These are phyloP conservation scores for Harpegnathos saltator DNA, from an alignment of 1,140 invertebrate genomes.

Conservation along the genomic window DNA sequence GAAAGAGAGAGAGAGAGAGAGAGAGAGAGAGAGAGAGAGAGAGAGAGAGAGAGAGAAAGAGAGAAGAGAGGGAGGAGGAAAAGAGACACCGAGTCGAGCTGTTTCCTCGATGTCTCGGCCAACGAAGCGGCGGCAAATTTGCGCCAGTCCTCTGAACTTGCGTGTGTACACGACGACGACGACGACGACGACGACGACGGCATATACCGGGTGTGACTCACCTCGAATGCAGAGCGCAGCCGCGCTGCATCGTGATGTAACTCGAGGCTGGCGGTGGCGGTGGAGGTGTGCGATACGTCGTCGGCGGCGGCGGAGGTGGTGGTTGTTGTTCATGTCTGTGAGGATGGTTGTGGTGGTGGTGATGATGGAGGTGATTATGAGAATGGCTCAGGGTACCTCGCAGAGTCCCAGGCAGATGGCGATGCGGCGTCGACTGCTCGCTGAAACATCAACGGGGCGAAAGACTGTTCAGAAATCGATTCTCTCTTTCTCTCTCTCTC, in stretches of 20 bases:
- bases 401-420: constrained; percentile 77
- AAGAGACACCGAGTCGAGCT: not conserved
- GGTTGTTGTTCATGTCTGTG: constrained; percentile 71
- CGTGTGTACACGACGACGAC: not conserved
- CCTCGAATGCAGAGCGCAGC: constrained; percentile 79
- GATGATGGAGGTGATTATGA: constrained; percentile 61
- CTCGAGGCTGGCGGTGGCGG: constrained; percentile 72
- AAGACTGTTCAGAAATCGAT: constrained; percentile 20
- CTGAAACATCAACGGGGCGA: constrained; percentile 69
- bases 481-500: too few relatives aligned
- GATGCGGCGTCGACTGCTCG: constrained; percentile 76
- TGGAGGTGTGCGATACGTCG: constrained; percentile 65
- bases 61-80: too few relatives aligned
- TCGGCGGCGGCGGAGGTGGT: constrained; percentile 60
- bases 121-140: not conserved
- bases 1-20: too few relatives aligned
- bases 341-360: constrained; percentile 56
- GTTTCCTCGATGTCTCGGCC: not conserved
- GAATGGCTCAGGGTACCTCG: constrained; percentile 74
- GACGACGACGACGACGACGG: not conserved
- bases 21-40: too few relatives aligned
- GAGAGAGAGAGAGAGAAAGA: too few relatives aligned
- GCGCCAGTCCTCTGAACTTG: too few relatives aligned
- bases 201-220: constrained; percentile 64
- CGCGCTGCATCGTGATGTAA: constrained; percentile 73